Evolutionary conservation across 2,797 vertebrate species (phyloP).

Genomic region (Premnoplex brunnescens): DNA sequence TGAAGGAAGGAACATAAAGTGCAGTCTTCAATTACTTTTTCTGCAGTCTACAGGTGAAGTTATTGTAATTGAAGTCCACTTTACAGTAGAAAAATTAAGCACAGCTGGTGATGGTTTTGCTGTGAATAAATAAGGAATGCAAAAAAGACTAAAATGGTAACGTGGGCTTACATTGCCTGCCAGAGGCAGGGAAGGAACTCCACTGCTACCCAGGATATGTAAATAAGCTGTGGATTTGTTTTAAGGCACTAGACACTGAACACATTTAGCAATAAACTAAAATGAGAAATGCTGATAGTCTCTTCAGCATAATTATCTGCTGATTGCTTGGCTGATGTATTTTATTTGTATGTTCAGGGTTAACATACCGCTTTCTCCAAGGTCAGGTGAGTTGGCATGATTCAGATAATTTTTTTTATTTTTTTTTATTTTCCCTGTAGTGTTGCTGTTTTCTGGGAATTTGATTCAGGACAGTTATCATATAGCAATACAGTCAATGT

Average conservation of each 20-base stretch:
- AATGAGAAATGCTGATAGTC: not conserved
- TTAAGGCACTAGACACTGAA: not conserved
- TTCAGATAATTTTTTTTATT: not conserved
- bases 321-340: not conserved
- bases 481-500: not conserved
- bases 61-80: conserved; percentile 41
- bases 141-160: not conserved
- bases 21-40: conserved; percentile 35
- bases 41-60: not conserved
- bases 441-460: not conserved
- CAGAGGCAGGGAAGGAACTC: not conserved
- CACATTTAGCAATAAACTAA: not conserved
- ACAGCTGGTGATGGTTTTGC: not conserved
- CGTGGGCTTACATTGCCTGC: not conserved
- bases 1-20: conserved; percentile 20
- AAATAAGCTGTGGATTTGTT: not conserved
- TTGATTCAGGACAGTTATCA: not conserved
- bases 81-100: conserved; percentile 22
- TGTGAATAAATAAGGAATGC: conserved; percentile 1
- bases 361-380: not conserved
- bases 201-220: not conserved
- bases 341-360: not conserved
- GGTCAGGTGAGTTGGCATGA: not conserved
- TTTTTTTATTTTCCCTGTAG: not conserved
- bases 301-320: not conserved